Base-by-base conservation (phyloP, 2,888 invertebrate species). In the Alcis repandata region DNA sequence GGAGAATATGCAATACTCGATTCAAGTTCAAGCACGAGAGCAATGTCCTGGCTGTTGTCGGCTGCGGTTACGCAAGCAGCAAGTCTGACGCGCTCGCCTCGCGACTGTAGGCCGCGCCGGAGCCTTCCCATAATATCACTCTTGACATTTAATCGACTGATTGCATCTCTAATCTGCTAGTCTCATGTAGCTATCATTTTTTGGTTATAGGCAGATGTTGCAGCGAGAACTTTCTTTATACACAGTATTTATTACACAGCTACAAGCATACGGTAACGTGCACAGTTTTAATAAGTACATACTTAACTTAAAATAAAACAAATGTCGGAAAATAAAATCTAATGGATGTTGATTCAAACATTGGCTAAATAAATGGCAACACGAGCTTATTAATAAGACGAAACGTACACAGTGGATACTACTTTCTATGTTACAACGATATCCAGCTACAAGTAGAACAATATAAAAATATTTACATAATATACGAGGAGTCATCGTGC, bases 21-120 rank as follows among this genome's bases (percentile, higher is more conserved):
- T 53, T 84, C 87, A 89, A 90, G 89, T 89, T 89, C 88, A 90
- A 88, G 85, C 82, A 79, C 79, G 85, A 89, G 91, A 90, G 87
- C 90, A 90, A 88, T 79, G 90, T 89, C 88, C 90, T 87, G 77
- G 69, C 74, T 78, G 76, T 53, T 75, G 77, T 78, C 76, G 78
- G 72, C 73, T 77, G 78, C 64, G 74, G 80, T 89, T 89, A 84
- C 84, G 83, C 83, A 86, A 88, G 77, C 76, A 76, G 80, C 80
- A 75, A 79, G 80, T 77, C 77, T 80, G 79, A 80, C 81, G 81
- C 79, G 78, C 78, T 77, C 79, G 81, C 75, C 72, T 77, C 68
- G 78, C 73, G 75, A 17, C n/a, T 77, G 79, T 78, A 78, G 79
- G 74, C 72, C 77, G 45, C 36, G 33, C 45, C 38, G 43, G 19